Evolutionary conservation across 2,888 invertebrate genomes (phyloP).

Genomic region (Meiosimyza decipiens): DNA sequence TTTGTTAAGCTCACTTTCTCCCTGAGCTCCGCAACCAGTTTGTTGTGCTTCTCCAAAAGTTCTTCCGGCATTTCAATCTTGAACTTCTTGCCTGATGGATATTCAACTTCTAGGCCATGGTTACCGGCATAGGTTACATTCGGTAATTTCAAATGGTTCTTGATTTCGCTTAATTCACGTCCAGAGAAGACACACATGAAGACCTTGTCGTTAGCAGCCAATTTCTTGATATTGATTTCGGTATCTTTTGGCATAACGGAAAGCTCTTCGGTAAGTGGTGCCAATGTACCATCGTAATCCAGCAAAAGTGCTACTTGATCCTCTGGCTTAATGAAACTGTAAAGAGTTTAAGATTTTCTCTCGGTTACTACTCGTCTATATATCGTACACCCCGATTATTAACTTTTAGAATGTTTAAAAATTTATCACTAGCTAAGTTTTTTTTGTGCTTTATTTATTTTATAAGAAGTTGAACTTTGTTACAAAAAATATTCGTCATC

Average conservation of each 20-base stretch:
- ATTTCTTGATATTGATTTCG: constrained; percentile 75
- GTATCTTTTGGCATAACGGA: constrained; percentile 76
- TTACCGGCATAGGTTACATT: constrained; percentile 80
- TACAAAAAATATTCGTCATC: constrained; percentile 23
- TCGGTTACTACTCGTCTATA: too few relatives aligned
- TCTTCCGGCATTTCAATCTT: constrained; percentile 81
- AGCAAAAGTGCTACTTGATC: constrained; percentile 77
- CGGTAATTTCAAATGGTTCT: constrained; percentile 72
- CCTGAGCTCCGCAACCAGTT: constrained; percentile 74
- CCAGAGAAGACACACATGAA: constrained; percentile 80
- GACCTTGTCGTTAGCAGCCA: constrained; percentile 77
- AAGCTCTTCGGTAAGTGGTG: constrained; percentile 77
- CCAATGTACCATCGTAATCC: constrained; percentile 82
- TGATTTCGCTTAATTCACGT: constrained; percentile 78
- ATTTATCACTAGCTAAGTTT: not conserved
- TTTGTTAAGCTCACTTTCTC: constrained; percentile 69
- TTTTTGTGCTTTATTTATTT: too few relatives aligned
- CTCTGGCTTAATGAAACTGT: constrained; percentile 70
- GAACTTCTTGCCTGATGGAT: constrained; percentile 81
- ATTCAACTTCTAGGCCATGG: constrained; percentile 80
- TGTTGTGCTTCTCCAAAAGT: constrained; percentile 75
- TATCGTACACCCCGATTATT: not conserved
- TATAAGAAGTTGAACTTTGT: too few relatives aligned
- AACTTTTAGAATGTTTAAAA: not conserved
- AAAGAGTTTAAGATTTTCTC: not conserved